phyloP scores from a whole-genome alignment of 1,140 invertebrate species.

The Trigoniulus corallinus region DNA sequence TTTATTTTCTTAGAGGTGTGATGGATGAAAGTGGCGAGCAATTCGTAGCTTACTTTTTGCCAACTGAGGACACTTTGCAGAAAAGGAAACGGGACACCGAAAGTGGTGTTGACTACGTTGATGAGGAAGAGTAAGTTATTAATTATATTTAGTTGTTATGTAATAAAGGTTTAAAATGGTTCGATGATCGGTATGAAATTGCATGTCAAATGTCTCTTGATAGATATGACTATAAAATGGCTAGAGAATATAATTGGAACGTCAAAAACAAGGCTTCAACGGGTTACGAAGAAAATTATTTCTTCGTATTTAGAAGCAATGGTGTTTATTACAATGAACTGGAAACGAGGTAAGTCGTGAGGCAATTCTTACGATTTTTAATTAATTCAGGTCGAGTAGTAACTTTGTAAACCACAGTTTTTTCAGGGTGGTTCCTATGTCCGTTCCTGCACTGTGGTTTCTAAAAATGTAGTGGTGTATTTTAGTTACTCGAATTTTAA shows the following conservation, averaged over 20 bases:
- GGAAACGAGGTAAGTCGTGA: constrained; percentile 53
- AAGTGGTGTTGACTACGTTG: constrained; percentile 62
- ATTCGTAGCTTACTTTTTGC: constrained; percentile 96
- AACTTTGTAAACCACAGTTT: background rate
- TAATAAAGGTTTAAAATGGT: too few species aligned
- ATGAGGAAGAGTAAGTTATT: constrained; percentile 52
- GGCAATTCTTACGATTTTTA: constrained; percentile 1
- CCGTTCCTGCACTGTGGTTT: background rate
- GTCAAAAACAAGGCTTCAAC: constrained; percentile 95
- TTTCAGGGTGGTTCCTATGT: background rate
- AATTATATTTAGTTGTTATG: background rate
- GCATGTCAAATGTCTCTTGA: constrained; percentile 6
- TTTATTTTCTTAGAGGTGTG: constrained; percentile 65
- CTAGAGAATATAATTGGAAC: constrained; percentile 94
- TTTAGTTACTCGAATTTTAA: too few species aligned
- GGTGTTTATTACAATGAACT: constrained; percentile 93
- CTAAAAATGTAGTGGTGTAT: too few species aligned
- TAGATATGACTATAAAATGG: constrained; percentile 83
- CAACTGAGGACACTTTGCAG: constrained; percentile 74
- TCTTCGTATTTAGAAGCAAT: constrained; percentile 76
- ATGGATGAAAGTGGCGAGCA: constrained; percentile 97
- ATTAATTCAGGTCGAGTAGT: too few species aligned
- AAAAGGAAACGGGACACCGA: constrained; percentile 68
- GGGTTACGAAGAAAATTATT: constrained; percentile 97
- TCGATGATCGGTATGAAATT: too few species aligned